A percentile compares a stretch with the other conserved stretches of the same genome.
Conservation (phyloP, 2,888 invertebrate genomes). For the Tribolium freemani region DNA sequence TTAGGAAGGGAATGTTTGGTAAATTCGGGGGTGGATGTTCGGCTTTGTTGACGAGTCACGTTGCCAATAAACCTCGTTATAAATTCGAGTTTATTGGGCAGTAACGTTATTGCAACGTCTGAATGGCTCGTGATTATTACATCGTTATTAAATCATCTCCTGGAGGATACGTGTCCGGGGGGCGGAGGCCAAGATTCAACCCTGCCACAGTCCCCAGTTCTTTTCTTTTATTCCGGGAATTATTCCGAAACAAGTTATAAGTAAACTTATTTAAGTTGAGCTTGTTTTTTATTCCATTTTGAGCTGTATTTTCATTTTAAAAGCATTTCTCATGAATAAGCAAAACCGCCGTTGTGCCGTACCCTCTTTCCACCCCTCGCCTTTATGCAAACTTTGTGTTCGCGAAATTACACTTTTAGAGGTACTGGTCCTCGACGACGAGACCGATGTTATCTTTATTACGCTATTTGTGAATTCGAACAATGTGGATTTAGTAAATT, state of each 20-base stretch:
- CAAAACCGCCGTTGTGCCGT: constrained; percentile 52
- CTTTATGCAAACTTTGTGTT: constrained; percentile 61
- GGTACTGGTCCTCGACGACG: constrained; percentile 57
- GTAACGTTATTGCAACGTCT: constrained; percentile 51
- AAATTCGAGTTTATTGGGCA: constrained; percentile 57
- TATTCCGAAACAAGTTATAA: constrained; percentile 64
- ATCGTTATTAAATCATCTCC: constrained; percentile 40
- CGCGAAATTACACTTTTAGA: constrained; percentile 62
- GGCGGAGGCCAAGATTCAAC: not conserved
- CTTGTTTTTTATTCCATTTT: constrained; percentile 65
- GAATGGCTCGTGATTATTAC: constrained; percentile 40
- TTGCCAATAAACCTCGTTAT: constrained; percentile 44
- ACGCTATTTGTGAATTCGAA: constrained; percentile 53
- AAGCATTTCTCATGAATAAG: constrained; percentile 67
- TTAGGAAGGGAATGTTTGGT: constrained; percentile 34
- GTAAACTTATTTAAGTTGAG: constrained; percentile 65
- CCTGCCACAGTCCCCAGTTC: not conserved
- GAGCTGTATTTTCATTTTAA: constrained; percentile 66
- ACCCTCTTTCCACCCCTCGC: constrained; percentile 43
- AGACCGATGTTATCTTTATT: constrained; percentile 61
- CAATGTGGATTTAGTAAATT: constrained; percentile 52
- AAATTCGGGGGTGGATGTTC: constrained; percentile 40
- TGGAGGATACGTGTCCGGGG: constrained; percentile 6
- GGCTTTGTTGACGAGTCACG: constrained; percentile 42
- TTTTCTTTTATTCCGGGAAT: constrained; percentile 54